phyloP scores from a whole-genome alignment of 2,888 invertebrate species.

The Eucriotettix oculatus region DNA sequence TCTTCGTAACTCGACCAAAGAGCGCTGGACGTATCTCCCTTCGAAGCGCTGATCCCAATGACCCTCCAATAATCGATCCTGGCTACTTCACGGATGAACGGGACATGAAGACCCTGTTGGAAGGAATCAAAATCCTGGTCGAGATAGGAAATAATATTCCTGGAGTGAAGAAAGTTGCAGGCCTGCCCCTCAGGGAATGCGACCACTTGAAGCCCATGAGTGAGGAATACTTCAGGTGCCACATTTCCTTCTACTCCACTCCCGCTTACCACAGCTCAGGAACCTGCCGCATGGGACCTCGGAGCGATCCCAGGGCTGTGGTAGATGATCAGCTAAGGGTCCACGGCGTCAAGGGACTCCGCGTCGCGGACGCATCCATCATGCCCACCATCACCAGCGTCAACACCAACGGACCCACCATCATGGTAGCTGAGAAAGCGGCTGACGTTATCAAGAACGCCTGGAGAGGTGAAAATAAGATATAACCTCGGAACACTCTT shows the following conservation, averaged over 20 bases:
- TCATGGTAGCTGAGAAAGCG: conserved; percentile 11
- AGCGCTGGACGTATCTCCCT: conserved; percentile 38
- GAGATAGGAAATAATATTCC: conserved; percentile 15
- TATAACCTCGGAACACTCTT: neutral
- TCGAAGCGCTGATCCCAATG: conserved; percentile 34
- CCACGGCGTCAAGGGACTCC: conserved; percentile 6
- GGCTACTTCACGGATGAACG: conserved; percentile 42
- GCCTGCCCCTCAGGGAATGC: conserved; percentile 44
- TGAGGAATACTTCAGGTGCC: conserved; percentile 38
- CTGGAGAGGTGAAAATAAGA: too few species aligned
- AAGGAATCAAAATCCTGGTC: conserved; percentile 30
- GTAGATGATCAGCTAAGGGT: conserved; percentile 7
- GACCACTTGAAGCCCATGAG: conserved; percentile 26
- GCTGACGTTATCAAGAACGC: conserved; percentile 7
- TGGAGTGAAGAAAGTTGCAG: too few species aligned
- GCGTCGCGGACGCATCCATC: conserved; percentile 11
- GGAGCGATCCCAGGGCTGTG: conserved; percentile 5
- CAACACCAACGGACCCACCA: conserved; percentile 11
- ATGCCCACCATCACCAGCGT: conserved; percentile 10
- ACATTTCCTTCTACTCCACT: conserved; percentile 21
- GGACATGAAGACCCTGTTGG: conserved; percentile 34
- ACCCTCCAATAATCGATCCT: conserved; percentile 40
- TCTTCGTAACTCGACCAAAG: conserved; percentile 27
- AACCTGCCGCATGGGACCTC: conserved; percentile 10
- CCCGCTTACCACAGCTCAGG: conserved; percentile 10